Percentiles rank a stretch among this genome's conserved stretches.
Conservation (phyloP, 64 coral and sea anemone genomes). For the Pocillopora damicornis region DNA sequence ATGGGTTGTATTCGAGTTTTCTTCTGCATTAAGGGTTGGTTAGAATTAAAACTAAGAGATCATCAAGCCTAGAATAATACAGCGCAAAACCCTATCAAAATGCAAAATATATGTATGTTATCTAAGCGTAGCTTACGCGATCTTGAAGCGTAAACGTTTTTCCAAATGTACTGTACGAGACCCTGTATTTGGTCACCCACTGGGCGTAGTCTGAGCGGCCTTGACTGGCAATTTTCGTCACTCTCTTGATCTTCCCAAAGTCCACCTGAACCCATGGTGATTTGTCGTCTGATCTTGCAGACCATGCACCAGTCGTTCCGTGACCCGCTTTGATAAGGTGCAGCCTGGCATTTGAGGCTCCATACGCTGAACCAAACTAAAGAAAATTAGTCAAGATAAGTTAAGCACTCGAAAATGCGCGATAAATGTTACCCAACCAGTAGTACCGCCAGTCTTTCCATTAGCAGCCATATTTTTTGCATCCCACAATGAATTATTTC, state of each 20-base stretch:
- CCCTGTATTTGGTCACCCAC: conserved; percentile 21
- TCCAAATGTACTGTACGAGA: conserved; percentile 6
- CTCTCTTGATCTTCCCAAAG: background rate
- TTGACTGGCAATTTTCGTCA: conserved; percentile 3
- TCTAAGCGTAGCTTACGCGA: background rate
- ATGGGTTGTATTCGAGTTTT: no score
- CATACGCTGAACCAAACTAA: background rate
- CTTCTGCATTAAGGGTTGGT: no score
- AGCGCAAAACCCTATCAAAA: no score
- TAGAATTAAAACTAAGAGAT: no score
- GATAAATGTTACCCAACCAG: no score
- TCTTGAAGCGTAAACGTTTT: background rate
- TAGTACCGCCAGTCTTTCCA: no score
- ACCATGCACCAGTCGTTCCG: background rate
- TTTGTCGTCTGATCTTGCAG: background rate
- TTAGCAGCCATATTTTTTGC: no score
- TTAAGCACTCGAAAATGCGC: no score
- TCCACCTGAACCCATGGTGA: conserved; percentile 1
- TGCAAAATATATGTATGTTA: no score
- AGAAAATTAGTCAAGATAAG: background rate
- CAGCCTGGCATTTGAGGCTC: background rate
- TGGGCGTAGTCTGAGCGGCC: background rate
- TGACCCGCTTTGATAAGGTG: background rate
- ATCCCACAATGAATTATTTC: no score
- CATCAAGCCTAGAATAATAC: no score